Evolutionary conservation across 2,113 vertebrate genomes (phyloP).

Genomic region (Sebastes fasciatus): DNA sequence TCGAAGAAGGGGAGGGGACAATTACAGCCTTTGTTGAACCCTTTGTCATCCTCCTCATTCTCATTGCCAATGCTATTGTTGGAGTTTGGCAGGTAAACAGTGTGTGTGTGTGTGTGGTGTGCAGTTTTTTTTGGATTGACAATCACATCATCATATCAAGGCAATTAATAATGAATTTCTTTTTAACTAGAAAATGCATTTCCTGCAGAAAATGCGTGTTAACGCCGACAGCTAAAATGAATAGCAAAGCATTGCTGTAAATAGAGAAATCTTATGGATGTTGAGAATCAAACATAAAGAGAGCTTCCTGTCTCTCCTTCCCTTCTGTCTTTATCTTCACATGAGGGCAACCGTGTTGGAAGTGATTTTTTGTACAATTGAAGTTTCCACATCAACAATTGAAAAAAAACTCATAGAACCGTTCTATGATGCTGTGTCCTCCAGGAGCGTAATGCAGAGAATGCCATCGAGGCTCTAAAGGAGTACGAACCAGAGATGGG

Average conservation of each 20-base stretch:
- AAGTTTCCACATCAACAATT: too few species aligned
- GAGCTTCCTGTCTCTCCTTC: too few species aligned
- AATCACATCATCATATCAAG: neutral
- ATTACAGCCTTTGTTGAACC: slow-evolving; percentile 88
- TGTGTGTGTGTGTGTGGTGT: neutral
- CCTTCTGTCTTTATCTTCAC: too few species aligned
- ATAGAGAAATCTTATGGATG: neutral
- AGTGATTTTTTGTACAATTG: too few species aligned
- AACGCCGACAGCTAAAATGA: too few species aligned
- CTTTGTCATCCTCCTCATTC: slow-evolving; percentile 88
- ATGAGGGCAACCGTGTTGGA: too few species aligned
- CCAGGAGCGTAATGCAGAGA: slow-evolving; percentile 87
- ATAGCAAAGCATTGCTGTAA: too few species aligned
- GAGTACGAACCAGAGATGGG: slow-evolving; percentile 88
- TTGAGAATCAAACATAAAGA: neutral
- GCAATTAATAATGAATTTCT: too few species aligned
- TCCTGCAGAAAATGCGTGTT: too few species aligned
- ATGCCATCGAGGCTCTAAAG: slow-evolving; percentile 87
- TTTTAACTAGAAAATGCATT: too few species aligned
- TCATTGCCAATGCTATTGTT: slow-evolving; percentile 87
- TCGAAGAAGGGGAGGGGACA: slow-evolving; percentile 86
- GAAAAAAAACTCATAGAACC: neutral
- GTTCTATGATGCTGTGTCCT: neutral
- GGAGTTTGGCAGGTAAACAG: slow-evolving; percentile 86
- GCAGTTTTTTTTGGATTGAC: neutral